phyloP scores from a whole-genome alignment of 2,113 vertebrate species.

The Oreochromis tanganicae region DNA sequence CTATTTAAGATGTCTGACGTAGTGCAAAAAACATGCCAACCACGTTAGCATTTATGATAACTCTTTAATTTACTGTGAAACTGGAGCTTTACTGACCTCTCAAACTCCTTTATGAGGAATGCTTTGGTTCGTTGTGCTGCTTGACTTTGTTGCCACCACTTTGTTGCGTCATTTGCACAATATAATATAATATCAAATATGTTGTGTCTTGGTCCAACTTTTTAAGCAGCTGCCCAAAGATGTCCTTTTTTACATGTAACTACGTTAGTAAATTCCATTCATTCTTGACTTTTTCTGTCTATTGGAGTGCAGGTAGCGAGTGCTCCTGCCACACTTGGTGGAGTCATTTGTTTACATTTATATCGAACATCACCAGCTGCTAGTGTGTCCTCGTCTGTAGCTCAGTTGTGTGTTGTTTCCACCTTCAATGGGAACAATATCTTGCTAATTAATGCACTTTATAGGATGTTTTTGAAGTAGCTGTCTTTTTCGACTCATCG shows the following conservation, averaged over 20 bases:
- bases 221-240: neutral
- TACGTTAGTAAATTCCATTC: rapidly evolving
- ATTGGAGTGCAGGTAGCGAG: neutral
- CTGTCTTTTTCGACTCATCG: neutral
- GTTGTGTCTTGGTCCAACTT: neutral
- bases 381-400: neutral
- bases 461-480: neutral
- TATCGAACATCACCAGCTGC: neutral
- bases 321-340: neutral
- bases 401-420: neutral
- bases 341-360: neutral
- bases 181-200: neutral
- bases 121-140: neutral
- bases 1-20: rapidly evolving
- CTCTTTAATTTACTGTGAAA: neutral
- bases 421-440: neutral
- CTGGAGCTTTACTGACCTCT: neutral
- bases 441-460: neutral
- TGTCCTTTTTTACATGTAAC: neutral
- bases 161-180: neutral
- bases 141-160: neutral
- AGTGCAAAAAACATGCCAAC: neutral
- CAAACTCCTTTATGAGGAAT: neutral
- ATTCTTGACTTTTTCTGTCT: neutral
- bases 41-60: neutral